Conservation (phyloP, 2,888 invertebrate species). For the Hartigia nigra region DNA sequence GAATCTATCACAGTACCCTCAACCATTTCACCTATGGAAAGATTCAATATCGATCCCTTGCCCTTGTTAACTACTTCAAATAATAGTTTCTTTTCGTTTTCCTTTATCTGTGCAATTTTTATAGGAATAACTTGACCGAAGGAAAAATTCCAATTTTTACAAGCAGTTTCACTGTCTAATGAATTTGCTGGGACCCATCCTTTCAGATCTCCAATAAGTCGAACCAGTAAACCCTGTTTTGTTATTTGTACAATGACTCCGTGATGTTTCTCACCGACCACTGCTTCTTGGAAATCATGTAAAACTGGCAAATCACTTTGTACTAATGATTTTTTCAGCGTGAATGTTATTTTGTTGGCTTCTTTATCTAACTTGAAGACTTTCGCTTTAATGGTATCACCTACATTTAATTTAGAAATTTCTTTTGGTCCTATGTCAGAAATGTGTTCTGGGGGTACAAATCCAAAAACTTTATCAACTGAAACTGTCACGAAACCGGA, state of each 20-base stretch:
- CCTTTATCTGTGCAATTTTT: constrained; percentile 37
- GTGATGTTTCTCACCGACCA: constrained; percentile 68
- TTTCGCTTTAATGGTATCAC: constrained; percentile 71
- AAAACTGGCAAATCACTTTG: constrained; percentile 69
- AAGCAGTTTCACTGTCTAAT: constrained; percentile 57
- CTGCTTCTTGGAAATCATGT: constrained; percentile 67
- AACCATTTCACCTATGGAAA: constrained; percentile 48
- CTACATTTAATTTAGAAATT: constrained; percentile 68
- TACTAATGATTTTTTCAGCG: constrained; percentile 75
- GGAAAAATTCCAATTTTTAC: constrained; percentile 67
- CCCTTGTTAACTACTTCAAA: constrained; percentile 19
- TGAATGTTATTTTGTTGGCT: constrained; percentile 70
- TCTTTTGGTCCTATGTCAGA: constrained; percentile 37
- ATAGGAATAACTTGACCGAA: constrained; percentile 70
- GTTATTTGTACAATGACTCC: constrained; percentile 70
- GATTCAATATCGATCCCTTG: constrained; percentile 4
- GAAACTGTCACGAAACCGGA: constrained; percentile 48
- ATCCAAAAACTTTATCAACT: constrained; percentile 43
- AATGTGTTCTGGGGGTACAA: constrained; percentile 47
- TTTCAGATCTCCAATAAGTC: constrained; percentile 71
- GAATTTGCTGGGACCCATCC: constrained; percentile 67
- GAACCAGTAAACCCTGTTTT: constrained; percentile 68
- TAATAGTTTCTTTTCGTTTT: constrained; percentile 29
- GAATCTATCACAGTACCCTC: constrained; percentile 52
- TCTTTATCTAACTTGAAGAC: constrained; percentile 69